phyloP scores from a whole-genome alignment of 2,888 invertebrate species.

The Cheilosia scutellata region DNA sequence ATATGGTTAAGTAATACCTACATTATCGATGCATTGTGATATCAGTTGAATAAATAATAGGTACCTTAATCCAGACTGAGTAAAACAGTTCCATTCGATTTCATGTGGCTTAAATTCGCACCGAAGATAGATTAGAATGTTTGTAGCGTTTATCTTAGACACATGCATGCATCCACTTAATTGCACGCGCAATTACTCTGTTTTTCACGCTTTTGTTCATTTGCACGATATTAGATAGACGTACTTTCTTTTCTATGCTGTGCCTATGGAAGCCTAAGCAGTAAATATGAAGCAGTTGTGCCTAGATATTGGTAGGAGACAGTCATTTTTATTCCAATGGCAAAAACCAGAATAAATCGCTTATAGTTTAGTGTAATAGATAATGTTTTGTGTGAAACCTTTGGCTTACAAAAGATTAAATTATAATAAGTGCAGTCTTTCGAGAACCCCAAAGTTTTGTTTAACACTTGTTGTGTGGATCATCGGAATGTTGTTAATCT shows the following conservation, averaged over 20 bases:
- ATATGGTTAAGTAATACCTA: too few species aligned
- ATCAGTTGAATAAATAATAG: not conserved
- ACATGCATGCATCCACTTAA: slow-evolving; percentile 1
- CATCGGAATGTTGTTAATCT: slow-evolving; percentile 80
- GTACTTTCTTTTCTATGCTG: slow-evolving; percentile 62
- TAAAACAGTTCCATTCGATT: not conserved
- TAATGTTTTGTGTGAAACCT: slow-evolving; percentile 78
- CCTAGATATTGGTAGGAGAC: slow-evolving; percentile 6
- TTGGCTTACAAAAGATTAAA: slow-evolving; percentile 72
- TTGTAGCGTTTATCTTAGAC: not conserved
- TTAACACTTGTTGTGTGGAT: slow-evolving; percentile 75
- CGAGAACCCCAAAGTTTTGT: slow-evolving; percentile 64
- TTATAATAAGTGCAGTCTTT: slow-evolving; percentile 73
- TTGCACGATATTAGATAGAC: slow-evolving; percentile 47
- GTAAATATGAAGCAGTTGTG: slow-evolving; percentile 40
- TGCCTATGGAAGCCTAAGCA: not conserved
- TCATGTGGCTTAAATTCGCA: not conserved
- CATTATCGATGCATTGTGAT: too few species aligned
- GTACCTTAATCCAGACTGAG: too few species aligned
- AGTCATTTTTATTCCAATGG: slow-evolving; percentile 43
- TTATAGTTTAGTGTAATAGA: slow-evolving; percentile 42
- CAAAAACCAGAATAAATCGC: slow-evolving; percentile 9
- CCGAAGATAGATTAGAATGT: not conserved
- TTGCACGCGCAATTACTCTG: slow-evolving; percentile 58
- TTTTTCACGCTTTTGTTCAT: slow-evolving; percentile 69